phyloP scores from a whole-genome alignment of 2,888 invertebrate species.

The Nycteola revayana region DNA sequence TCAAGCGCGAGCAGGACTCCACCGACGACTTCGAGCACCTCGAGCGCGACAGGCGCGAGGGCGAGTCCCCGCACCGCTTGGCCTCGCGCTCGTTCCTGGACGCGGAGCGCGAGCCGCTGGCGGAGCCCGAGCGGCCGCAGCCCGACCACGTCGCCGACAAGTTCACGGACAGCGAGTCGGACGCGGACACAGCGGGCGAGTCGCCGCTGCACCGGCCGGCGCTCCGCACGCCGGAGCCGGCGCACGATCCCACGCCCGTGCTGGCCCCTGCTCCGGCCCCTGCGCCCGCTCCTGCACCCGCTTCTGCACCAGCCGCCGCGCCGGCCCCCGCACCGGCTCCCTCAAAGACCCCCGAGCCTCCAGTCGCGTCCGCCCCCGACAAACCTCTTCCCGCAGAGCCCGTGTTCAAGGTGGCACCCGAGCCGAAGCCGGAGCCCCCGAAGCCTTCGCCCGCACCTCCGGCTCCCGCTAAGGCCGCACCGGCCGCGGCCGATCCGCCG shows the following conservation, averaged over 20 bases:
- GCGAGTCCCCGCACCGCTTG: constrained; percentile 54
- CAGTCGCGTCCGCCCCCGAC: constrained; percentile 37
- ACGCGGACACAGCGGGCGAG: constrained; percentile 73
- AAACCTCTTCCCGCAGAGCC: constrained; percentile 32
- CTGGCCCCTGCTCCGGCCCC: constrained; percentile 25
- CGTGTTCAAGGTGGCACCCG: constrained; percentile 20
- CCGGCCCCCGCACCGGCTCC: constrained; percentile 26
- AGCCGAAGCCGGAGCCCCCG: constrained; percentile 27
- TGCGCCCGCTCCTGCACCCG: constrained; percentile 32
- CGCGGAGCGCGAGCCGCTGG: constrained; percentile 73
- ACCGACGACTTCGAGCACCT: constrained; percentile 89
- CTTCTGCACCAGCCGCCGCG: constrained; percentile 28
- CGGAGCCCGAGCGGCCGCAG: constrained; percentile 56
- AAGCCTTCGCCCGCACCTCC: constrained; percentile 30
- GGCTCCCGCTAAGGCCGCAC: constrained; percentile 16
- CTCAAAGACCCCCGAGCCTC: constrained; percentile 51
- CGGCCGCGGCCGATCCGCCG: constrained; percentile 43
- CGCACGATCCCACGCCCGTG: constrained; percentile 23
- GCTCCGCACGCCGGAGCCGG: constrained; percentile 50
- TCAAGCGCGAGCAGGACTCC: constrained; percentile 85
- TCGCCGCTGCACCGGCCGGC: constrained; percentile 67
- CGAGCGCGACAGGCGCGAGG: constrained; percentile 80
- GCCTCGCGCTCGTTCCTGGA: constrained; percentile 72
- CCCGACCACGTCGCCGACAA: constrained; percentile 74
- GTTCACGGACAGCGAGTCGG: constrained; percentile 83